Base-by-base conservation (phyloP, 2,113 vertebrate genomes). In the Procavia capensis region DNA sequence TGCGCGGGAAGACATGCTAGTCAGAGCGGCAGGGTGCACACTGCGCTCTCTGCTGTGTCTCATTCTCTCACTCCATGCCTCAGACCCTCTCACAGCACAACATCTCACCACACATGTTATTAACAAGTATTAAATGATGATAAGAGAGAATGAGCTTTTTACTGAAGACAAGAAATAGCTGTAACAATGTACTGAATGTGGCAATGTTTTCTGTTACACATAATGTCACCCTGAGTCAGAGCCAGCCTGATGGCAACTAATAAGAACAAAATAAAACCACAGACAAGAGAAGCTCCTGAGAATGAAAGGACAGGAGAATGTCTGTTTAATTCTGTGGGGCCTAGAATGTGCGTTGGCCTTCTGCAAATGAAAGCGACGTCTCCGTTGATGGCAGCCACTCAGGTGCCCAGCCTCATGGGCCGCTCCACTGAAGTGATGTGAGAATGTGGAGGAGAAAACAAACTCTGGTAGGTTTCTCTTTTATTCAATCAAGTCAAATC, bases 341-440 rank as follows among this genome's bases (percentile, higher is more conserved):
- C 45, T 0, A 0, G 9, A 9, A n/a, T 1, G 13, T 1, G 19
- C 41, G 63, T 25, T 0, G 43, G 86, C 47, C 63, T 27, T 1
- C 1, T 0, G 36, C 10, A 9, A n/a, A 11, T 0, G 17, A 41
- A 24, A 25, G 20, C 79, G 61, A 78, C 27, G 8, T 6, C 14
- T 59, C 54, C 20, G 34, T 25, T 34, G 27, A 34, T 0, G 0
- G 6, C 9, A 50, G 50, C 81, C 76, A 24, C 4, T 34, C 1
- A 39, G 11, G 31, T 9, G 19, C 43, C 27, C 13, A 1, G 34
- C 29, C 29, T 43, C 9, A 11, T 0, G 36, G n/a, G 13, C 29
- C 11, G 27, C 36, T 66, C 47, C 6, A 10, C 8, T 11, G 59
- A 63, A n/a, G 22, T 7, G 34, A 57, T 3, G 3, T 13, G 22